Conservation (phyloP, 2,888 invertebrate genomes). For the Drosophila melanosoma region DNA sequence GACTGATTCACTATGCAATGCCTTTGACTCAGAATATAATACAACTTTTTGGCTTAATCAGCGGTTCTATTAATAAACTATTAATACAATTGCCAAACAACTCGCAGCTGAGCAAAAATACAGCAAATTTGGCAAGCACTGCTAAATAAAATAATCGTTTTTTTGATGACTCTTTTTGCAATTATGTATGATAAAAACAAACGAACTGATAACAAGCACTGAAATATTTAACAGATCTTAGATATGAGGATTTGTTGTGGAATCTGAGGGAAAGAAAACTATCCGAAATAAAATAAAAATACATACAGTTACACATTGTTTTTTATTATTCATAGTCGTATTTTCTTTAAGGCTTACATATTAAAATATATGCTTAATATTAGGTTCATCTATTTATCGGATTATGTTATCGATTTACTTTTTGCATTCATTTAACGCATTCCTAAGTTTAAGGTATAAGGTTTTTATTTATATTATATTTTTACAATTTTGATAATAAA, state of each 20-base stretch:
- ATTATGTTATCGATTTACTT: conserved; percentile 64
- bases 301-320: conserved; percentile 65
- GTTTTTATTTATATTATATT: conserved; percentile 27
- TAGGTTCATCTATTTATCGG: conserved; percentile 74
- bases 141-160: conserved; percentile 17
- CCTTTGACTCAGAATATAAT: conserved; percentile 31
- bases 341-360: conserved; percentile 81
- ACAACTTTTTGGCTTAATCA: conserved; percentile 57
- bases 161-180: conserved; percentile 18
- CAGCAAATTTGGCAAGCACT: conserved; percentile 40
- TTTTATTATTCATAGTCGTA: conserved; percentile 77
- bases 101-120: conserved; percentile 9
- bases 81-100: conserved; percentile 46
- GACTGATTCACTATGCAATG: conserved; percentile 40
- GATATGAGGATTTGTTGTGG: not conserved
- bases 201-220: conserved; percentile 14
- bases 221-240: not conserved
- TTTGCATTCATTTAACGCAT: conserved; percentile 43
- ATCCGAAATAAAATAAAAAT: not conserved
- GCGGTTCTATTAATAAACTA: conserved; percentile 67
- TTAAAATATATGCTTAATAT: conserved; percentile 77
- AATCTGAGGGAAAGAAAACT: not conserved
- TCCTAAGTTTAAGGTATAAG: conserved; percentile 63
- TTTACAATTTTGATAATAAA: conserved; percentile 60
- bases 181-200: conserved; percentile 25